A percentile compares a stretch with the other conserved stretches of the same genome.
Conservation (phyloP, 2,888 invertebrate genomes). For the Cephus spinipes region DNA sequence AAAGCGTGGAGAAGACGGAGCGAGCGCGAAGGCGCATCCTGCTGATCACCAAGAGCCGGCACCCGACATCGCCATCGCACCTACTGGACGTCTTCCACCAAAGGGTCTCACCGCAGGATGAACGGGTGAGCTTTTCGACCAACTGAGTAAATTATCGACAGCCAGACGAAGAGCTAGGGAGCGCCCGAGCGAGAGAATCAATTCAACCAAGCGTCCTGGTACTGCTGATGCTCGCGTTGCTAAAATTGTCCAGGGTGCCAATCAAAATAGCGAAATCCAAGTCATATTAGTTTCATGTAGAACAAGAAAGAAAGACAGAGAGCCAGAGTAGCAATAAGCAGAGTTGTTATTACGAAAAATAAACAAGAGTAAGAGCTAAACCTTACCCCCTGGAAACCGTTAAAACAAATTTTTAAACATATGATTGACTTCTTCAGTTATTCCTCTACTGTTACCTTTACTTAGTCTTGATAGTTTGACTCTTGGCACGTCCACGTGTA, state of each 20-base stretch:
- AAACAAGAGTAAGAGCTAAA: neutral
- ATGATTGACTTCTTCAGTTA: neutral
- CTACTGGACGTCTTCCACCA: slow-evolving; percentile 12
- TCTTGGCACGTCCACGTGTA: neutral
- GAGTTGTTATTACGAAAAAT: neutral
- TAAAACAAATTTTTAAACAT: neutral
- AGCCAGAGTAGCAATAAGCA: neutral
- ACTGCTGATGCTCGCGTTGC: neutral
- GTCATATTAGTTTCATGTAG: neutral
- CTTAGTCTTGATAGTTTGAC: neutral
- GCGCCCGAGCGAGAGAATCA: neutral
- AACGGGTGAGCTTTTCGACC: slow-evolving; percentile 56
- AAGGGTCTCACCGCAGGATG: slow-evolving; percentile 48
- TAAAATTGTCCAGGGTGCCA: neutral
- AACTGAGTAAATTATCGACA: slow-evolving; percentile 42
- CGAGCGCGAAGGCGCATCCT: slow-evolving; percentile 11
- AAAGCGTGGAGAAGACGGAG: slow-evolving; percentile 28
- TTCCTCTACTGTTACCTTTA: neutral
- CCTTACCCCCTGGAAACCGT: neutral
- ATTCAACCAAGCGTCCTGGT: neutral
- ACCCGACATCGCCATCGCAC: slow-evolving; percentile 9
- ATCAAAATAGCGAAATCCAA: neutral
- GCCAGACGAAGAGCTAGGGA: slow-evolving; percentile 19
- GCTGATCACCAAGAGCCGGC: neutral
- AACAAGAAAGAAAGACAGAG: neutral